phyloP scores from a whole-genome alignment of 2,888 invertebrate genomes.

The Sesia bembeciformis region DNA sequence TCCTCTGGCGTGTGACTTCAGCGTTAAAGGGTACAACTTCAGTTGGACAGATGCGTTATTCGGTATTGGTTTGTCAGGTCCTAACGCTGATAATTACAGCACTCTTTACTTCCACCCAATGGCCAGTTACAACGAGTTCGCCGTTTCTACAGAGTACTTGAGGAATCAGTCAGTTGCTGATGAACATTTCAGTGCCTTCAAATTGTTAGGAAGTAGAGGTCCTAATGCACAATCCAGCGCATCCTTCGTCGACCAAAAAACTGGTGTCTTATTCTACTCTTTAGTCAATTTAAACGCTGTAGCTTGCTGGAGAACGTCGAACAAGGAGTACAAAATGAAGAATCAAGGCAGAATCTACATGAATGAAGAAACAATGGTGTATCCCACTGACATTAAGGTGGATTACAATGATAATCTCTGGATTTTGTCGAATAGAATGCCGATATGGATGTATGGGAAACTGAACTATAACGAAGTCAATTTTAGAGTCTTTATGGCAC shows the following conservation, averaged over 20 bases:
- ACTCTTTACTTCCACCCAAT: conserved; percentile 87
- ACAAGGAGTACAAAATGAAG: conserved; percentile 78
- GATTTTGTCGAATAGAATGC: conserved; percentile 83
- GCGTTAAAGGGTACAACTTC: conserved; percentile 79
- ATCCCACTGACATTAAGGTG: conserved; percentile 86
- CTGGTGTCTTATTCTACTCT: conserved; percentile 83
- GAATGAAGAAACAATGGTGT: conserved; percentile 81
- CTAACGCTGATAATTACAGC: conserved; percentile 77
- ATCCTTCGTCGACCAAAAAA: conserved; percentile 80
- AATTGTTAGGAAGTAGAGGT: conserved; percentile 79
- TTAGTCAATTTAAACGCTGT: conserved; percentile 84
- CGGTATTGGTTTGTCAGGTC: conserved; percentile 80
- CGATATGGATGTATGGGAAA: conserved; percentile 79
- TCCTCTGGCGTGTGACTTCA: conserved; percentile 82
- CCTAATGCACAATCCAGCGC: conserved; percentile 83
- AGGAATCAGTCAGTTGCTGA: conserved; percentile 74
- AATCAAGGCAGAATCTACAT: conserved; percentile 82
- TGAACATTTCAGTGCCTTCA: conserved; percentile 77
- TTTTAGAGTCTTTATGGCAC: conserved; percentile 81
- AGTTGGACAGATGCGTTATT: conserved; percentile 87
- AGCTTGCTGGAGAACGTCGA: conserved; percentile 84
- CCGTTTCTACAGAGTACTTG: conserved; percentile 80
- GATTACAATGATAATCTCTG: conserved; percentile 81
- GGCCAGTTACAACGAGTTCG: conserved; percentile 83
- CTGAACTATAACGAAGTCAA: conserved; percentile 78